A percentile compares a stretch with the other conserved stretches of the same genome.
Conservation (phyloP, 2,888 invertebrate species). For the Rapana venosa region DNA sequence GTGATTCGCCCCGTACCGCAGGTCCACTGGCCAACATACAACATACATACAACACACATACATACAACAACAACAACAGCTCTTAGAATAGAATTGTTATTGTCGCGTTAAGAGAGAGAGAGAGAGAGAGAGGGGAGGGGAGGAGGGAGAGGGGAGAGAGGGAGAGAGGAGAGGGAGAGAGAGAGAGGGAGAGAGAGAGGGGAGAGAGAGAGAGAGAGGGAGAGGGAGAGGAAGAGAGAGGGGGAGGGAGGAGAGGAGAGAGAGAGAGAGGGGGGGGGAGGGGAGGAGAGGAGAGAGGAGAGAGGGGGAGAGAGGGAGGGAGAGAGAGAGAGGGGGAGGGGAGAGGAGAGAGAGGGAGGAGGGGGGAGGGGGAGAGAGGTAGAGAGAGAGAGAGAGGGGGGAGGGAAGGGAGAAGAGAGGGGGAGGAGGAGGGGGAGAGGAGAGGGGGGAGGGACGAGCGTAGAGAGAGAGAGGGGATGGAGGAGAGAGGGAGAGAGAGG, state of each 20-base stretch:
- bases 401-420: neutral
- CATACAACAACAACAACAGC: too few relatives aligned
- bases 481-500: too few relatives aligned
- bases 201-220: neutral
- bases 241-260: neutral
- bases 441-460: neutral
- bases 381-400: neutral
- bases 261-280: conserved; percentile 31
- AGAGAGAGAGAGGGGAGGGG: neutral
- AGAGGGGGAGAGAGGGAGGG: neutral
- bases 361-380: neutral
- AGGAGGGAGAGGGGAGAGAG: neutral
- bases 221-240: neutral
- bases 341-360: neutral
- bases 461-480: neutral
- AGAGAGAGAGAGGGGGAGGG: neutral
- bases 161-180: neutral
- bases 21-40: conserved; percentile 44
- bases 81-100: too few relatives aligned
- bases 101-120: too few relatives aligned
- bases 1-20: conserved; percentile 45
- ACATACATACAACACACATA: too few relatives aligned
- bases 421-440: too few relatives aligned
- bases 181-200: neutral
- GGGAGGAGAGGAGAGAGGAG: neutral